phyloP scores from a whole-genome alignment of 2,113 vertebrate species.

The Grammomys dolichurus region DNA sequence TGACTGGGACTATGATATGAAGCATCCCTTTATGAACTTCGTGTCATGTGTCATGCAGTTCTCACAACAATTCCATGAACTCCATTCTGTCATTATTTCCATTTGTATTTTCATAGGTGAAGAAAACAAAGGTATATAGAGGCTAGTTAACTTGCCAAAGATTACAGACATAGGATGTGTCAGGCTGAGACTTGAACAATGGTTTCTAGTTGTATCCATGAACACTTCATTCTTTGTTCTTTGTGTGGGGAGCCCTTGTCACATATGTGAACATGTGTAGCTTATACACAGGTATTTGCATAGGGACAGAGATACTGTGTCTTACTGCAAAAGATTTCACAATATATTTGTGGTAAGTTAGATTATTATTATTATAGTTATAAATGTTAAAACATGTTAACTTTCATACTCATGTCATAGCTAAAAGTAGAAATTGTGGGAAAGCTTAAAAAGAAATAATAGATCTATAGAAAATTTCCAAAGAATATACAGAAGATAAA shows the following conservation, averaged over 20 bases:
- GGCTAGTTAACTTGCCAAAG: not conserved
- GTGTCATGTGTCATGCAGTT: not conserved
- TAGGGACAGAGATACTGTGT: not conserved
- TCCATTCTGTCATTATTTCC: not conserved
- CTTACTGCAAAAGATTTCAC: not conserved
- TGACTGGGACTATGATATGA: not conserved
- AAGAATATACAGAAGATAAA: not conserved
- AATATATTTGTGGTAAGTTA: not conserved
- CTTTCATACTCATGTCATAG: not conserved
- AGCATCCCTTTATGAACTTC: not conserved
- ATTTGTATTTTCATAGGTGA: not conserved
- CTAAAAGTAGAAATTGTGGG: not conserved
- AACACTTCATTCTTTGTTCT: not conserved
- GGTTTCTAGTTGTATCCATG: not conserved
- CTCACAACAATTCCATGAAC: not conserved
- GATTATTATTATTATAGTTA: not conserved
- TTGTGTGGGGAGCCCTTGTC: not conserved
- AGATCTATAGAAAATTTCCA: not conserved
- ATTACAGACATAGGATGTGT: not conserved
- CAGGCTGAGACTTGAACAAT: not conserved
- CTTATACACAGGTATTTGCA: not conserved
- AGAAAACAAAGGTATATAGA: not conserved
- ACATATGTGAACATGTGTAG: not conserved
- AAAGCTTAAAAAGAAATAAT: not conserved
- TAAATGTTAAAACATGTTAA: not conserved